Evolutionary conservation across 1,140 invertebrate genomes (phyloP).

Genomic region (Heliconius himera): DNA sequence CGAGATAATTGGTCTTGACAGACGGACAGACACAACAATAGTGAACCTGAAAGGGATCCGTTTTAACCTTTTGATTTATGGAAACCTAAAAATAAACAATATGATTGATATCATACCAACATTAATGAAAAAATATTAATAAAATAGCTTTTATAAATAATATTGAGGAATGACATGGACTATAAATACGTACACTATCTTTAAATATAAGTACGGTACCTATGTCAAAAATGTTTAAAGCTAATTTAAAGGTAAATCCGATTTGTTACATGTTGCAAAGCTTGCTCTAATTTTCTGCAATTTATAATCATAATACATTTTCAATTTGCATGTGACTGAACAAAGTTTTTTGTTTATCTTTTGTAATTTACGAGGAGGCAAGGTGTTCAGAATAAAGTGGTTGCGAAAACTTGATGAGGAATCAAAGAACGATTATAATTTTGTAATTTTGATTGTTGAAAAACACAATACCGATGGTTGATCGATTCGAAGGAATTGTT

Average conservation of each 20-base stretch:
- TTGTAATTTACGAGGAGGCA: neutral
- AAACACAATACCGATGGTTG: neutral
- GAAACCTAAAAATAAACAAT: too few species aligned
- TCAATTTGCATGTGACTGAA: conserved; percentile 24
- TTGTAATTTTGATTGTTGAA: neutral
- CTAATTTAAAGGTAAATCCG: neutral
- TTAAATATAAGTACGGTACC: too few species aligned
- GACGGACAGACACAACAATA: too few species aligned
- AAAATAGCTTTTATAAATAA: too few species aligned
- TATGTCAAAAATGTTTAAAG: neutral
- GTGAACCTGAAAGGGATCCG: too few species aligned
- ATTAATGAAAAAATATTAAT: too few species aligned
- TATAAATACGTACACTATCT: too few species aligned
- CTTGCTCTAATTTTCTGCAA: neutral
- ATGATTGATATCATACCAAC: too few species aligned
- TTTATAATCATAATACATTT: conserved; percentile 2
- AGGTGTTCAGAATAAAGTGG: conserved; percentile 14
- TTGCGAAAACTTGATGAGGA: neutral
- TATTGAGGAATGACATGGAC: too few species aligned
- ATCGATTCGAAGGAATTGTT: too few species aligned
- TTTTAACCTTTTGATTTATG: too few species aligned
- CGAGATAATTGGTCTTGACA: too few species aligned
- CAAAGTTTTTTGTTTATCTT: conserved; percentile 13
- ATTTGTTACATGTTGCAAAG: neutral
- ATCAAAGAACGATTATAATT: neutral